These are phyloP conservation scores for Pharmacophagus antenor DNA, from an alignment of 2,888 invertebrate genomes.

Conservation along the genomic window DNA sequence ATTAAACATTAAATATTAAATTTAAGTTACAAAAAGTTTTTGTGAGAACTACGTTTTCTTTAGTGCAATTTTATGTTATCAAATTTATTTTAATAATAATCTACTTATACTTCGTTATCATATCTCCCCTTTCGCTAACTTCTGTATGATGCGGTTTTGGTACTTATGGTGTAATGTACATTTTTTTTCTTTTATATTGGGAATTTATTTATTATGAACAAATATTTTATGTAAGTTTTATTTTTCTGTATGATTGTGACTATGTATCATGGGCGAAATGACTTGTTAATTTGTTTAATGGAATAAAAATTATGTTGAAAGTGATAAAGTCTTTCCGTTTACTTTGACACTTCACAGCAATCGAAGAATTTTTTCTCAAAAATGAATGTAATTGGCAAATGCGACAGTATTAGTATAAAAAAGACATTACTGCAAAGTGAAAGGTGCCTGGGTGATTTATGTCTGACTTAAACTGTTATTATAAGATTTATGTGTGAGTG, in stretches of 20 bases:
- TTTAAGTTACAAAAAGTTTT: constrained; percentile 53
- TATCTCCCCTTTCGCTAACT: constrained; percentile 43
- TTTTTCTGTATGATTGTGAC: constrained; percentile 52
- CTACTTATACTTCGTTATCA: constrained; percentile 4
- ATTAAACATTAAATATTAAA: constrained; percentile 63
- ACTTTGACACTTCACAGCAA: no score
- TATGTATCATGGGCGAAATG: constrained; percentile 52
- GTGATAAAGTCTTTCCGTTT: constrained; percentile 31
- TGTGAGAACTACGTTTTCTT: constrained; percentile 54
- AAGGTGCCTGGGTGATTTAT: no score
- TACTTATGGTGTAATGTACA: constrained; percentile 47
- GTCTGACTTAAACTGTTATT: no score
- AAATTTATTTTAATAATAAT: constrained; percentile 11
- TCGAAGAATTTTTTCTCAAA: no score
- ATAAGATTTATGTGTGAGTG: no score
- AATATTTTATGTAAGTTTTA: constrained; percentile 37
- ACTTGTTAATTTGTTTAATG: constrained; percentile 75
- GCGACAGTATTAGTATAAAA: no score
- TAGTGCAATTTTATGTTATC: constrained; percentile 69
- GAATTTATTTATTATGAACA: constrained; percentile 39
- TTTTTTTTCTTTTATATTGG: constrained; percentile 45
- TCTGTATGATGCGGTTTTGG: constrained; percentile 54
- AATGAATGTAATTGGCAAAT: no score
- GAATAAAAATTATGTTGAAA: constrained; percentile 76
- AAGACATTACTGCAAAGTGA: no score